phyloP scores from a whole-genome alignment of 2,113 vertebrate genomes.

The Vulpes lagopus region DNA sequence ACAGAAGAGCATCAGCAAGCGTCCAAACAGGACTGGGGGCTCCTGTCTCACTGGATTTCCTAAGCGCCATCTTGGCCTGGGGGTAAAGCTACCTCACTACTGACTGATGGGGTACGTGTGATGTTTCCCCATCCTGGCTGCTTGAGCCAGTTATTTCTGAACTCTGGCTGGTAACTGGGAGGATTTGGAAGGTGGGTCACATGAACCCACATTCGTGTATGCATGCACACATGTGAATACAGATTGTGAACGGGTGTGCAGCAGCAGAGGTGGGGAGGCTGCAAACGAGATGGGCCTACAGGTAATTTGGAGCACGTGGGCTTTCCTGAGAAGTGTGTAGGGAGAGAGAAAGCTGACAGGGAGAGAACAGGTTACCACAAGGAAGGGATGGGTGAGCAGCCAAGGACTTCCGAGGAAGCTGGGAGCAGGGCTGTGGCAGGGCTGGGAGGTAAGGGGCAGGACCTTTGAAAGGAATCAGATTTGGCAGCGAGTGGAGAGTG shows the following conservation, averaged over 20 bases:
- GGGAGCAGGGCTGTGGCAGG: background rate
- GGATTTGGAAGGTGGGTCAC: background rate
- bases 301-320: background rate
- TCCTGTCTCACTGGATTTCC: background rate
- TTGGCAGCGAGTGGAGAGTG: too few relatives aligned
- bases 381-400: background rate
- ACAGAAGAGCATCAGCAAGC: background rate
- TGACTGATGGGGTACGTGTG: background rate
- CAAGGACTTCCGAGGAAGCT: background rate
- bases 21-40: background rate
- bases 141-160: background rate
- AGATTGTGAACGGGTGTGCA: rapidly evolving
- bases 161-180: background rate
- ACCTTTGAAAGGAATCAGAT: background rate
- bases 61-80: background rate
- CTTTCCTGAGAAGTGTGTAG: background rate
- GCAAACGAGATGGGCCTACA: rapidly evolving
- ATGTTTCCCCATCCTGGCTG: background rate
- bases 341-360: background rate
- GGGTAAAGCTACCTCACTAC: background rate
- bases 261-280: background rate
- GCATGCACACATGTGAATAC: rapidly evolving
- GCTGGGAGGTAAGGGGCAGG: background rate
- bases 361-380: background rate
- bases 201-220: rapidly evolving